phyloP scores from a whole-genome alignment of 2,113 vertebrate species.

The Pelobates fuscus region DNA sequence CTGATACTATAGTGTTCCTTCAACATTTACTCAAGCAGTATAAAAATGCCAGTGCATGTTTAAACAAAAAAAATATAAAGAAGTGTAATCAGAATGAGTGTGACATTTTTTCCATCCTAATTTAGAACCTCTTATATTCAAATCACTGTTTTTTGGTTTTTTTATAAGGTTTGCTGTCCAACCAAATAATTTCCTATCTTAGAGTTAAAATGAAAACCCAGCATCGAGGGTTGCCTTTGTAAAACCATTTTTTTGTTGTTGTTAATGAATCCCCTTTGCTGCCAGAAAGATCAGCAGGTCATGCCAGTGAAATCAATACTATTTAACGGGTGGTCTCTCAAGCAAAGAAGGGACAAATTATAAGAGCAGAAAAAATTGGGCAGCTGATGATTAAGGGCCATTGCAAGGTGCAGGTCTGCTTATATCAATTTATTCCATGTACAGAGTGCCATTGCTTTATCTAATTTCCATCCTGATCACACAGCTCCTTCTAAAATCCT shows the following conservation, averaged over 20 bases:
- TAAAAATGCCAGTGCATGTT: neutral
- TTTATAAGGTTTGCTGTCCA: too few species aligned
- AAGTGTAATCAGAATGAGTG: too few species aligned
- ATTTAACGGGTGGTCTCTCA: conserved; percentile 29
- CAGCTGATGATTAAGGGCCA: conserved; percentile 30
- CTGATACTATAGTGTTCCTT: too few species aligned
- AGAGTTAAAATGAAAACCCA: neutral
- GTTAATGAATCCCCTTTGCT: conserved; percentile 18
- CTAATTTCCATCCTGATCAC: conserved; percentile 11
- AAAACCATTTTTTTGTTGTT: conserved; percentile 1
- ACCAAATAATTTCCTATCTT: neutral
- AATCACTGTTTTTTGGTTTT: too few species aligned
- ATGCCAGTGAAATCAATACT: conserved; percentile 28
- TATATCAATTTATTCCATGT: conserved; percentile 16
- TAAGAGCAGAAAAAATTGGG: neutral
- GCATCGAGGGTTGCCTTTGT: neutral
- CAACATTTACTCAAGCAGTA: neutral
- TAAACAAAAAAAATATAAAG: neutral
- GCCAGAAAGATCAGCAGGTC: conserved; percentile 21
- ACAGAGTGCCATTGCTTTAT: neutral
- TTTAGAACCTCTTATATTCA: too few species aligned
- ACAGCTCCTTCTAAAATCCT: neutral
- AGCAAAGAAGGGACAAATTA: conserved; percentile 15
- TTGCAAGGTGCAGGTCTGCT: conserved; percentile 11
- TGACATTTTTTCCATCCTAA: neutral